phyloP scores from a whole-genome alignment of 2,888 invertebrate species.

The Polydrusus cervinus region DNA sequence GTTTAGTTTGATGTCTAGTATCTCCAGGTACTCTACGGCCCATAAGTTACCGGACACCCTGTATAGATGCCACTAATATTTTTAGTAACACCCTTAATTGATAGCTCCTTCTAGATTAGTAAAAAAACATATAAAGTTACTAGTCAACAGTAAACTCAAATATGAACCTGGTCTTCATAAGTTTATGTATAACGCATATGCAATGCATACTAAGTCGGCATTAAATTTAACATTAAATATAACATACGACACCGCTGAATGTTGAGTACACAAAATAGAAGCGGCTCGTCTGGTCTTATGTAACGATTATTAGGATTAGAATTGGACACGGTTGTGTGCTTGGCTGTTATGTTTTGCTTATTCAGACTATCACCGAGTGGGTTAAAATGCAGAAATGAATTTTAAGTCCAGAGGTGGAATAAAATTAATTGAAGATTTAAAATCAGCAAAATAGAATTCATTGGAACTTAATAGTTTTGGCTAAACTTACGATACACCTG shows the following conservation, averaged over 20 bases:
- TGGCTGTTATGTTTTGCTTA: neutral
- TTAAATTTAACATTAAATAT: slow-evolving; percentile 14
- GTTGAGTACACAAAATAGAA: slow-evolving; percentile 1
- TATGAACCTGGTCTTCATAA: neutral
- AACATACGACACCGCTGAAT: neutral
- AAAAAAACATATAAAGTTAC: too few species aligned
- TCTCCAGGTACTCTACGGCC: too few species aligned
- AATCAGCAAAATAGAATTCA: neutral
- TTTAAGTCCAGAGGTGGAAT: neutral
- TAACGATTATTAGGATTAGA: slow-evolving; percentile 9
- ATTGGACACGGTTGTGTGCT: neutral
- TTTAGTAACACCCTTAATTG: too few species aligned
- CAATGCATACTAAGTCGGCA: slow-evolving; percentile 5
- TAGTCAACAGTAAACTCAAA: too few species aligned
- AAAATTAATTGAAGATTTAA: neutral
- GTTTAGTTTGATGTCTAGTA: too few species aligned
- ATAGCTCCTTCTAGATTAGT: too few species aligned
- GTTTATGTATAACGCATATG: slow-evolving; percentile 9
- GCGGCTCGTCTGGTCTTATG: slow-evolving; percentile 2
- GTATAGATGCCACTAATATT: too few species aligned
- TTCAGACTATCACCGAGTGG: neutral
- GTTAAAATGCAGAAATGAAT: slow-evolving; percentile 2
- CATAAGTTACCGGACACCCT: too few species aligned
- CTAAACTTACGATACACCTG: too few species aligned
- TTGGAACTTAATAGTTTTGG: too few species aligned